These are phyloP conservation scores for Biston stratarius DNA, from an alignment of 2,888 invertebrate genomes.

Conservation along the genomic window DNA sequence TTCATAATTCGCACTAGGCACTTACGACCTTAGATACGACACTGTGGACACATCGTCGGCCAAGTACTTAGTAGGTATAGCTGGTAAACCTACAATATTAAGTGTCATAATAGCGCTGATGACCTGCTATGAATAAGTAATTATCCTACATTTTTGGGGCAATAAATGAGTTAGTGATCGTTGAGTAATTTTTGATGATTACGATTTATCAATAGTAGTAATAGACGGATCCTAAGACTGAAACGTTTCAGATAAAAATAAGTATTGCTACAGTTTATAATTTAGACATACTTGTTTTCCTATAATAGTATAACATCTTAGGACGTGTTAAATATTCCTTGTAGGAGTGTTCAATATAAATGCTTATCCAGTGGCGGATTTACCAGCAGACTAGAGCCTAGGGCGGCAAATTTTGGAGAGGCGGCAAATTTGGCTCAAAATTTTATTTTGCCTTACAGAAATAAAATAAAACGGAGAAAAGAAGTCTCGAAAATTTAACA, in stretches of 20 bases:
- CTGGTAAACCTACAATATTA: not conserved
- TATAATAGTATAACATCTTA: slow-evolving; percentile 61
- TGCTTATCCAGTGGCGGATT: too few relatives aligned
- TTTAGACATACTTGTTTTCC: slow-evolving; percentile 38
- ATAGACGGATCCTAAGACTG: slow-evolving; percentile 83
- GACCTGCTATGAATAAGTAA: not conserved
- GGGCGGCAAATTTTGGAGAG: too few relatives aligned
- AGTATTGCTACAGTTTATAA: slow-evolving; percentile 54
- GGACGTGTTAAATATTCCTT: slow-evolving; percentile 78
- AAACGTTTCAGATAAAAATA: slow-evolving; percentile 52
- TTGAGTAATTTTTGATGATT: slow-evolving; percentile 10
- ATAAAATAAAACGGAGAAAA: too few relatives aligned
- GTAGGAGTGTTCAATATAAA: slow-evolving; percentile 31
- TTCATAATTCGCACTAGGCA: too few relatives aligned
- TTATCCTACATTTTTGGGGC: slow-evolving; percentile 32
- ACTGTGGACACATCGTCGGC: slow-evolving; percentile 4
- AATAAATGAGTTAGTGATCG: slow-evolving; percentile 47
- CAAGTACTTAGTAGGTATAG: slow-evolving; percentile 15
- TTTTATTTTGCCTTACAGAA: too few relatives aligned
- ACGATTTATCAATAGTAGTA: slow-evolving; percentile 58
- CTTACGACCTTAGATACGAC: too few relatives aligned
- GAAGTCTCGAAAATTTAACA: too few relatives aligned
- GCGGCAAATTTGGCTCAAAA: too few relatives aligned
- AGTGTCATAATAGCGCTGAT: not conserved
- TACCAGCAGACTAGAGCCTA: too few relatives aligned